Evolutionary conservation across 2,888 invertebrate species (phyloP).

Genomic region (Micropterix aruncella): DNA sequence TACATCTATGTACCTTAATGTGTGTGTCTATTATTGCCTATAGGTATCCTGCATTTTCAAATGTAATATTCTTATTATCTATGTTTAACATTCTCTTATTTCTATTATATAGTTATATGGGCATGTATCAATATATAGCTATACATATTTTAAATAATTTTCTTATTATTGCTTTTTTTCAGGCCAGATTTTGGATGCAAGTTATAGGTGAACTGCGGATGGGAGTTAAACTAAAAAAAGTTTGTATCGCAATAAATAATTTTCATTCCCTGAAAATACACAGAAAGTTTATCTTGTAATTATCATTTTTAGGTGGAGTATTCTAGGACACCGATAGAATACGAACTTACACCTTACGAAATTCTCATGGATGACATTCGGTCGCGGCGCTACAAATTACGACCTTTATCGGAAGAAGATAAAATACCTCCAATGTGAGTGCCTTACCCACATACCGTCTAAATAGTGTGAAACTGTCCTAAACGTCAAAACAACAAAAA

Average conservation of each 20-base stretch:
- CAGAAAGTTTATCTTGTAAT: too few relatives aligned
- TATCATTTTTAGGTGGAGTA: slow-evolving; percentile 33
- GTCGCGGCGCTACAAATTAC: slow-evolving; percentile 75
- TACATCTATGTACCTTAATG: too few relatives aligned
- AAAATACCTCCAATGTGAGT: slow-evolving; percentile 53
- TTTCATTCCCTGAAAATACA: too few relatives aligned
- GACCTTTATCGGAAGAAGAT: slow-evolving; percentile 46
- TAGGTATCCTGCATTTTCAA: too few relatives aligned
- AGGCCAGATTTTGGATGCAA: slow-evolving; percentile 93
- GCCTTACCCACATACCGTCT: too few relatives aligned
- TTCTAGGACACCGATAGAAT: slow-evolving; percentile 70
- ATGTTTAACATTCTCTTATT: background rate
- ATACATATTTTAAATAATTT: slow-evolving; percentile 5
- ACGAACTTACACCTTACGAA: slow-evolving; percentile 91
- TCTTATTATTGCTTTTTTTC: slow-evolving; percentile 19
- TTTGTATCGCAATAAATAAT: too few relatives aligned
- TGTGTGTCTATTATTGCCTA: too few relatives aligned
- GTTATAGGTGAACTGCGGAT: slow-evolving; percentile 83
- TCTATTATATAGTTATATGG: slow-evolving; percentile 1
- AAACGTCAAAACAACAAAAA: too few relatives aligned
- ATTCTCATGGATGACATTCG: slow-evolving; percentile 94
- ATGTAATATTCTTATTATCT: too few relatives aligned
- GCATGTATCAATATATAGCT: too few relatives aligned
- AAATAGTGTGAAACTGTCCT: too few relatives aligned
- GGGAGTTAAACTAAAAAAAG: slow-evolving; percentile 86